Evolutionary conservation across 1,140 invertebrate genomes (phyloP).

Genomic region (Zophobas morio): DNA sequence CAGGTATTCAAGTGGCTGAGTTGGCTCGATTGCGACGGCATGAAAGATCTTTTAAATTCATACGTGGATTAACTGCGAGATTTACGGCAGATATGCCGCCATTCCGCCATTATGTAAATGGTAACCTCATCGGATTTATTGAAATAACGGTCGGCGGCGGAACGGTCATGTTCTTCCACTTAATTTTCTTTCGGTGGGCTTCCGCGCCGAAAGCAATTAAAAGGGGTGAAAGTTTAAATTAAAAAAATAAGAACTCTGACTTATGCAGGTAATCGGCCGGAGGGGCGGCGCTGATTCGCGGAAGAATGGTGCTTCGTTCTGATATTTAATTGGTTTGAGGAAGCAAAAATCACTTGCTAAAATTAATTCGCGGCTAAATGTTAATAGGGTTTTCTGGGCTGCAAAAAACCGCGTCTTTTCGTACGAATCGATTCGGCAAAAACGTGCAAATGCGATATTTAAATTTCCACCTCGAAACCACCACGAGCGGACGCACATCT

Average conservation of each 20-base stretch:
- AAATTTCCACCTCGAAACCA: conserved; percentile 9
- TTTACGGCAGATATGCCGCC: conserved; percentile 10
- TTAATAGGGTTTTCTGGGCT: too few relatives aligned
- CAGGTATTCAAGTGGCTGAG: conserved; percentile 58
- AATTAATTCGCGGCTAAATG: too few relatives aligned
- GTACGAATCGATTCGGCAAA: too few relatives aligned
- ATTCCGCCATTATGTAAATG: conserved; percentile 29
- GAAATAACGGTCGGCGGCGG: background rate
- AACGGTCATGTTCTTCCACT: background rate
- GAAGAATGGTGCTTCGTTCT: background rate
- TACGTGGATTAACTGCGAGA: conserved; percentile 54
- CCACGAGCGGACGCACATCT: background rate
- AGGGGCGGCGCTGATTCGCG: too few relatives aligned
- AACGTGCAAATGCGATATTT: background rate
- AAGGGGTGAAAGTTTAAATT: conserved; percentile 6
- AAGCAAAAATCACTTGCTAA: too few relatives aligned
- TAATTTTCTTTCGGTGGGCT: background rate
- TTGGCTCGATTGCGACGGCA: conserved; percentile 56
- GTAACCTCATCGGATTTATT: conserved; percentile 31
- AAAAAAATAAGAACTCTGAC: background rate
- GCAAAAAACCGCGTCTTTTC: too few relatives aligned
- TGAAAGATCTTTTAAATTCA: conserved; percentile 60
- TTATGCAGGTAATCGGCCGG: background rate
- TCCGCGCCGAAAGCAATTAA: background rate
- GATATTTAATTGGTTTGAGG: conserved; percentile 1